A percentile compares a stretch with the other conserved stretches of the same genome.
These are phyloP conservation scores for Meta bourneti DNA, from an alignment of 2,888 invertebrate species.

Conservation along the genomic window DNA sequence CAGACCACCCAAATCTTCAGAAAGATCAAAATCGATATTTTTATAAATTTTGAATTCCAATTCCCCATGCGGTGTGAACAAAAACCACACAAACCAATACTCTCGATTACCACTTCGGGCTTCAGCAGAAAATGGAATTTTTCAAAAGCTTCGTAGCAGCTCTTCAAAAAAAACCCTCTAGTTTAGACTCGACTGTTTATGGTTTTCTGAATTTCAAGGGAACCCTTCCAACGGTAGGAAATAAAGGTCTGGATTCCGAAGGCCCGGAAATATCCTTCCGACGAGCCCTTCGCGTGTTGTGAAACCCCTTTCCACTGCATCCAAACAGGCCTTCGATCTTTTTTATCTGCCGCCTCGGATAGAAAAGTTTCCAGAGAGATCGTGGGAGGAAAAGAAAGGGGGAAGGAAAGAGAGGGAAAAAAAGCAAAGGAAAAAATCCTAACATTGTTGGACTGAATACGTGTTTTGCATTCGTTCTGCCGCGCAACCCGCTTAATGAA, in stretches of 20 bases:
- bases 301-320: conserved; percentile 50
- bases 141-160: neutral
- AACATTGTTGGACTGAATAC: conserved; percentile 46
- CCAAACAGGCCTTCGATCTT: conserved; percentile 52
- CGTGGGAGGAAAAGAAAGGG: conserved; percentile 28
- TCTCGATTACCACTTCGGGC: too few species aligned
- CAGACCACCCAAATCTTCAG: too few species aligned
- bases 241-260: conserved; percentile 2
- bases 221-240: neutral
- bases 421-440: conserved; percentile 8
- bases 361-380: conserved; percentile 47
- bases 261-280: conserved; percentile 38
- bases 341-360: conserved; percentile 30
- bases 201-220: neutral
- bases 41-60: too few species aligned
- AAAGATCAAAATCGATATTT: too few species aligned
- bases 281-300: conserved; percentile 70
- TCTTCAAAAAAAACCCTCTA: neutral
- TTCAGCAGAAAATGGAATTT: too few species aligned
- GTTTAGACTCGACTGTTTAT: neutral
- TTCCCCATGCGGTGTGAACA: too few species aligned
- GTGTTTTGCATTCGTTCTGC: conserved; percentile 72
- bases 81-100: too few species aligned
- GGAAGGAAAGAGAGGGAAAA: conserved; percentile 1
- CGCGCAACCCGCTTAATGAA: conserved; percentile 59